phyloP scores from a whole-genome alignment of 2,797 vertebrate species.

The Poecilia gillii region DNA sequence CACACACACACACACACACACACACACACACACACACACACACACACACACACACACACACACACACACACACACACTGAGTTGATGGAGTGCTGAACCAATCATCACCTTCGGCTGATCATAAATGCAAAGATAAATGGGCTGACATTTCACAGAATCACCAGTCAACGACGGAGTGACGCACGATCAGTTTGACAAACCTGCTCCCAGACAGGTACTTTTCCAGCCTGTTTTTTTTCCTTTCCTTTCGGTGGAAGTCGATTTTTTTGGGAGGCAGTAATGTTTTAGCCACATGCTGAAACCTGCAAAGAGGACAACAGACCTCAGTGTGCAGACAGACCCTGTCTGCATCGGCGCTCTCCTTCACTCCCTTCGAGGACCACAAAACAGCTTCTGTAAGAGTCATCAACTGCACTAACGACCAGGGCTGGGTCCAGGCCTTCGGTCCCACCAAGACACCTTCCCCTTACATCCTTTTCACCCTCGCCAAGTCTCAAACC shows the following conservation, averaged over 20 bases:
- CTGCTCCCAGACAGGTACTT: constrained; percentile 74
- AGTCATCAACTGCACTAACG: constrained; percentile 67
- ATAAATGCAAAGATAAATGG: constrained; percentile 46
- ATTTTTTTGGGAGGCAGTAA: constrained; percentile 58
- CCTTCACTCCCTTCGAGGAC: constrained; percentile 64
- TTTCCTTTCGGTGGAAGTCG: constrained; percentile 46
- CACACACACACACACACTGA: not conserved
- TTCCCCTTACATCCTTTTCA: constrained; percentile 66
- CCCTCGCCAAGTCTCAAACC: constrained; percentile 54
- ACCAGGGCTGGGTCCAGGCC: constrained; percentile 55
- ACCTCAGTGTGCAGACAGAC: constrained; percentile 76
- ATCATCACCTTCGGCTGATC: constrained; percentile 41
- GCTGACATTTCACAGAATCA: constrained; percentile 60
- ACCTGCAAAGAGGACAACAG: constrained; percentile 75
- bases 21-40: no score
- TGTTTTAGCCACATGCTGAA: constrained; percentile 78
- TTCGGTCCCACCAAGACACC: constrained; percentile 59
- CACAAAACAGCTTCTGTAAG: constrained; percentile 80
- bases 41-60: no score
- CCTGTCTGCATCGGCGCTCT: constrained; percentile 53
- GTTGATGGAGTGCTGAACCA: constrained; percentile 21
- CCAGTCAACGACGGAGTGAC: constrained; percentile 68
- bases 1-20: no score
- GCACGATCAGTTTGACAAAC: constrained; percentile 65
- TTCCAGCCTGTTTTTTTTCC: constrained; percentile 63